phyloP scores from a whole-genome alignment of 2,888 invertebrate species.

The Phengaris alcon region DNA sequence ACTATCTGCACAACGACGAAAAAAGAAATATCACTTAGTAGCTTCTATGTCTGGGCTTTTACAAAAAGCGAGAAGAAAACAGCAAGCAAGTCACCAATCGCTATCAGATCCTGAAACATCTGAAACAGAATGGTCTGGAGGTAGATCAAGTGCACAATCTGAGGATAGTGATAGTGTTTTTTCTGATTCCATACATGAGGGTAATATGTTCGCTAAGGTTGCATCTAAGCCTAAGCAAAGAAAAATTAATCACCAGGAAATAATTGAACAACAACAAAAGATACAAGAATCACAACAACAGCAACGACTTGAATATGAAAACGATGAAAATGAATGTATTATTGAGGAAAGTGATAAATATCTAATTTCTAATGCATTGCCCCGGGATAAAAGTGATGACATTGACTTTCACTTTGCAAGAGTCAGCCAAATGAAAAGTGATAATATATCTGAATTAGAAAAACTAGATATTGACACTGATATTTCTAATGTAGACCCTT shows the following conservation, averaged over 20 bases:
- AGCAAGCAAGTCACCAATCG: conserved; percentile 81
- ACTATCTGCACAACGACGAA: conserved; percentile 78
- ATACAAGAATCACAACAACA: conserved; percentile 73
- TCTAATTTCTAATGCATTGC: conserved; percentile 48
- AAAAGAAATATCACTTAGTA: conserved; percentile 89
- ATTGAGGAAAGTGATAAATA: conserved; percentile 64
- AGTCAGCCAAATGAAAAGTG: conserved; percentile 76
- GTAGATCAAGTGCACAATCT: conserved; percentile 83
- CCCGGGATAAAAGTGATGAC: conserved; percentile 73
- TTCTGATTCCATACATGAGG: conserved; percentile 83
- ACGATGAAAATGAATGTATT: conserved; percentile 57
- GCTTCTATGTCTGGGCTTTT: conserved; percentile 91
- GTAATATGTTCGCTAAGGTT: conserved; percentile 82
- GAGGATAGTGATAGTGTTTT: conserved; percentile 87
- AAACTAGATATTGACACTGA: conserved; percentile 80
- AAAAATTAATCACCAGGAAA: conserved; percentile 72
- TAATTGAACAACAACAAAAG: conserved; percentile 71
- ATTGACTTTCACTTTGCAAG: conserved; percentile 77
- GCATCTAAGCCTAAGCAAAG: conserved; percentile 67
- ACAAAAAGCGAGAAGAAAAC: conserved; percentile 89
- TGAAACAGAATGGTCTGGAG: conserved; percentile 84
- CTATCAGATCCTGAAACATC: conserved; percentile 88
- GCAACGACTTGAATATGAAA: conserved; percentile 61
- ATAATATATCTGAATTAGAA: conserved; percentile 68
- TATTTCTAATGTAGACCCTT: conserved; percentile 77